These are phyloP conservation scores for Maniola hyperantus DNA, from an alignment of 2,888 invertebrate species.

Conservation along the genomic window DNA sequence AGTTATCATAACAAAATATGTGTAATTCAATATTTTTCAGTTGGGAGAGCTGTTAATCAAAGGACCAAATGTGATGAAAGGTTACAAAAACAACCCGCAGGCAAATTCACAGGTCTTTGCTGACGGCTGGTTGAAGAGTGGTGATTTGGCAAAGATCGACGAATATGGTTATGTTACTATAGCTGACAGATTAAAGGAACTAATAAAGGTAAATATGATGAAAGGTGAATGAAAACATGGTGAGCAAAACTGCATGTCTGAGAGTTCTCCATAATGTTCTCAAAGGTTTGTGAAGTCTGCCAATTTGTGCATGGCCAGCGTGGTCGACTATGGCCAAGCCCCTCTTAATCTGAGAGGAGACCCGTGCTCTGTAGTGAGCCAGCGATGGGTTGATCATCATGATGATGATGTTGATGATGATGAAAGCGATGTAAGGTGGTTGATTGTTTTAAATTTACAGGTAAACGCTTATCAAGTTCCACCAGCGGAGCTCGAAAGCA, in stretches of 20 bases:
- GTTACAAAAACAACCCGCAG: slow-evolving; percentile 88
- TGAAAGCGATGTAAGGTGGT: no score
- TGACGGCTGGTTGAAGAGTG: slow-evolving; percentile 89
- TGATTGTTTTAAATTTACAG: slow-evolving; percentile 46
- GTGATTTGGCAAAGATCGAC: slow-evolving; percentile 86
- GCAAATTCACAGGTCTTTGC: slow-evolving; percentile 87
- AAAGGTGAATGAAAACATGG: no score
- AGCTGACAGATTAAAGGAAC: slow-evolving; percentile 89
- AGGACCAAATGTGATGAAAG: slow-evolving; percentile 91
- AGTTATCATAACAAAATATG: no score
- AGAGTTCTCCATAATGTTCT: no score
- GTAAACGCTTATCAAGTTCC: slow-evolving; percentile 90
- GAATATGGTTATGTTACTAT: slow-evolving; percentile 85
- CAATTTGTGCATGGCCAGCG: no score
- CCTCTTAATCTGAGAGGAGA: no score
- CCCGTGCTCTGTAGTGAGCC: no score
- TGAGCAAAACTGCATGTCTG: no score
- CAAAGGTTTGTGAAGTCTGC: no score
- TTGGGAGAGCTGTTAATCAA: slow-evolving; percentile 87
- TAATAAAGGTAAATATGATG: slow-evolving; percentile 87
- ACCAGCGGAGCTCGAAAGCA: slow-evolving; percentile 92
- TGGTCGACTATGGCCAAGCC: no score
- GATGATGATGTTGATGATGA: no score
- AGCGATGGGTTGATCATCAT: no score
- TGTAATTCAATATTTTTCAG: background rate